Evolutionary conservation across 2,888 invertebrate species (phyloP), one percentile per base, ranked within the genome.

Genomic region (Dolomedes plantarius): DNA sequence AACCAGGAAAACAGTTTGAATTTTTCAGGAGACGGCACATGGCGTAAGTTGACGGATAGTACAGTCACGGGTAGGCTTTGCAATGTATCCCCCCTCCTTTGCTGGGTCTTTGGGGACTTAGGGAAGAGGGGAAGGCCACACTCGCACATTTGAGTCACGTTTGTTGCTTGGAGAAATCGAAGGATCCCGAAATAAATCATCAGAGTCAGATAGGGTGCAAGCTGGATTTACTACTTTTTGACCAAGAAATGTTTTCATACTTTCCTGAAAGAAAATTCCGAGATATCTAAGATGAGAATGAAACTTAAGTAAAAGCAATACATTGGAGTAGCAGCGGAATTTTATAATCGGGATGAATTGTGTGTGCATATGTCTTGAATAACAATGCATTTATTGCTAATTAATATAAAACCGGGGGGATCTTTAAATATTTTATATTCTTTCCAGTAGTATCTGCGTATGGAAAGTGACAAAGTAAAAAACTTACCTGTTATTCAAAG

Each of bases 141-240:
- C 72, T 72, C 28, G 62, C 50, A 72, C 67, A 83, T 83, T 83
- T 77, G 72, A 77, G 77, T 77, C 83, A 83, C 83, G 83, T 83
- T 41, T 71, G 75, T 32, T 50, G 50, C 64, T 28, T 32, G 39
- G 72, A 83, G 77, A 56, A 83, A 83, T 77, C 72, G 72, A 73
- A 67, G 76, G 65, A 68, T 16, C 65, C 81, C 32, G 72, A 64
- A 77, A 83, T 83, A 83, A 83, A 83, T 83, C 83, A 83, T 76
- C 64, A 28, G 27, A 28, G 28, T 29, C 16, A 6, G 65, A 31
- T 29, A 64, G 2, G 64, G 6, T 28, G 9, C 1, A 67, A 32
- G 36, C 67, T 19, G 7, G 23, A 67, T 67, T 67, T 32, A 23
- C 23, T 23, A 16, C 3, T 62, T 62, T 65, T 31, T 65, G 29